Evolutionary conservation across 2,888 invertebrate species (phyloP).

Genomic region (Latrodectus elegans): DNA sequence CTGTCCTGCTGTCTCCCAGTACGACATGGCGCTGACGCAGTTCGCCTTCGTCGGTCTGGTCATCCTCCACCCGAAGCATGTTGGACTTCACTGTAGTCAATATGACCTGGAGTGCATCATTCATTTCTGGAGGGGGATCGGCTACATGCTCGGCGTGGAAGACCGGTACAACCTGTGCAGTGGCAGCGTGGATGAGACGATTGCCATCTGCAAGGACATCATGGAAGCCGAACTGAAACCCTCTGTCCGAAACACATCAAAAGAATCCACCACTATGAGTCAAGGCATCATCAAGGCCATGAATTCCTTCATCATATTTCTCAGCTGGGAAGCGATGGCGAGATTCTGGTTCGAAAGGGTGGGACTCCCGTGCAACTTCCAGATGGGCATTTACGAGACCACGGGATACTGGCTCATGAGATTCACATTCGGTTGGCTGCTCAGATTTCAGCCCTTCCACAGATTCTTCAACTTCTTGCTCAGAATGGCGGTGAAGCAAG

Average conservation of each 20-base stretch:
- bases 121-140: constrained; percentile 90
- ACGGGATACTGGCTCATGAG: constrained; percentile 67
- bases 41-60: constrained; percentile 89
- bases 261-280: constrained; percentile 68
- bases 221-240: constrained; percentile 66
- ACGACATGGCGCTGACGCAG: constrained; percentile 89
- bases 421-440: constrained; percentile 58
- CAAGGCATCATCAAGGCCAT: constrained; percentile 67
- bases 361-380: constrained; percentile 54
- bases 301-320: constrained; percentile 66
- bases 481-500: constrained; percentile 56
- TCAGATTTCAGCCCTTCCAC: constrained; percentile 47
- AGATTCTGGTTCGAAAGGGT: constrained; percentile 68
- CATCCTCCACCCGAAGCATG: constrained; percentile 79
- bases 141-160: constrained; percentile 86
- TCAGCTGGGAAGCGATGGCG: constrained; percentile 69
- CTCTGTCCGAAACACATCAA: constrained; percentile 39
- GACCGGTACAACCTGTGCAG: constrained; percentile 76
- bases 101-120: constrained; percentile 84
- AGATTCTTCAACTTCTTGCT: constrained; percentile 66
- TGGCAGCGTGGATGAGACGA: constrained; percentile 68
- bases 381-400: constrained; percentile 44
- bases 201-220: constrained; percentile 57
- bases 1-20: constrained; percentile 80
- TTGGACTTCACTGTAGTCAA: constrained; percentile 80